Conservation (phyloP, 2,113 vertebrate genomes). For the Tichodroma muraria region DNA sequence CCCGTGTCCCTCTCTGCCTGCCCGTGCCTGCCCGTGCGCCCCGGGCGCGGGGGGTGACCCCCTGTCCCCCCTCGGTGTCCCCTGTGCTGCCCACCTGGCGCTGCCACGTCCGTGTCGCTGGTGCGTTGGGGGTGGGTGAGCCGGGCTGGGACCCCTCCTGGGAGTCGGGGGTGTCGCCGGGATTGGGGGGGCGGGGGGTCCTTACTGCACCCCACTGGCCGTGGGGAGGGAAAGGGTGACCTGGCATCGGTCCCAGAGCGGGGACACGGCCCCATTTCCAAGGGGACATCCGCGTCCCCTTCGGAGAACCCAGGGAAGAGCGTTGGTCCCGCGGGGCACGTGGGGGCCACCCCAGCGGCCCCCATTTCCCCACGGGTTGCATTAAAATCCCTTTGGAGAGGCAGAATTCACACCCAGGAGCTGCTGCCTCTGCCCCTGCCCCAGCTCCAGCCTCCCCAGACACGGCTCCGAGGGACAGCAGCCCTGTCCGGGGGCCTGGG, state of each 20-base stretch:
- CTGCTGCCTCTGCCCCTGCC: background rate
- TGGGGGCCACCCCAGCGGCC: background rate
- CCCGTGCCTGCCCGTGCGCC: too few relatives aligned
- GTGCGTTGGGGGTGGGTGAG: rapidly evolving
- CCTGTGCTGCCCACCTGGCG: background rate
- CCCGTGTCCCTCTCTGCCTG: background rate
- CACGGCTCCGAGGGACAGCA: background rate
- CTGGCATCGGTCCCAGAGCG: rapidly evolving
- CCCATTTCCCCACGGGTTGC: rapidly evolving
- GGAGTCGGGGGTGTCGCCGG: background rate
- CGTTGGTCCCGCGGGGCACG: rapidly evolving
- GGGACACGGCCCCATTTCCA: background rate
- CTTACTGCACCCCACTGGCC: background rate
- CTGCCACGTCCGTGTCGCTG: background rate
- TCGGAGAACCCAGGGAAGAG: background rate
- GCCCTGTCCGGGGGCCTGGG: background rate
- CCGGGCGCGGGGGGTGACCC: background rate
- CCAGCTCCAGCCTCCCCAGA: background rate
- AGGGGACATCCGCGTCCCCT: background rate
- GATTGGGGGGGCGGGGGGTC: background rate
- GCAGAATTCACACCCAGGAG: background rate
- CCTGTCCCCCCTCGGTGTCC: too few relatives aligned
- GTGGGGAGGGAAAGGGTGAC: background rate
- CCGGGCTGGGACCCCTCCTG: background rate
- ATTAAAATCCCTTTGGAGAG: background rate